These are phyloP conservation scores for Ostrea denselamellosa DNA, from an alignment of 1,140 invertebrate genomes.

Conservation along the genomic window DNA sequence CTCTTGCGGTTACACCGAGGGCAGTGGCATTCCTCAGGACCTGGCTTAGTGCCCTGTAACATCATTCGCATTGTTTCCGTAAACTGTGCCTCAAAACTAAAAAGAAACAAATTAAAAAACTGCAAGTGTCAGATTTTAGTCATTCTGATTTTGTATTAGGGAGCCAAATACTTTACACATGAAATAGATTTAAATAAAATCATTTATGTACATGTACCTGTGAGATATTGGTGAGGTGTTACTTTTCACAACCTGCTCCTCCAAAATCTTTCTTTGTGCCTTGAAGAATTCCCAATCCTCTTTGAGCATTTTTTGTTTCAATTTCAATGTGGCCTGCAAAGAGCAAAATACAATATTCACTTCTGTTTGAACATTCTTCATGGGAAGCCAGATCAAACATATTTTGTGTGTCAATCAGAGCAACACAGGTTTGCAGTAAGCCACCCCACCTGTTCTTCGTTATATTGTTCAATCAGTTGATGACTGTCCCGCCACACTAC, in stretches of 20 bases:
- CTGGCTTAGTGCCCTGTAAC: constrained; percentile 72
- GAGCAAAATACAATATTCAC: not conserved
- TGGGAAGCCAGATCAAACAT: not conserved
- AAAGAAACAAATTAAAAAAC: not conserved
- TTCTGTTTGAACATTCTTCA: not conserved
- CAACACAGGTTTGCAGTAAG: not conserved
- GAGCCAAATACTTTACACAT: no score
- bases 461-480: constrained; percentile 83
- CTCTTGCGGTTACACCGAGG: constrained; percentile 76
- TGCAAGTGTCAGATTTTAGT: no score
- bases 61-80: constrained; percentile 77
- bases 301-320: constrained; percentile 81
- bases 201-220: not conserved
- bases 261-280: constrained; percentile 80
- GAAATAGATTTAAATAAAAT: no score
- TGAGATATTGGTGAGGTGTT: constrained; percentile 63
- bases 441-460: constrained; percentile 78
- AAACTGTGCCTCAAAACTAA: constrained; percentile 73
- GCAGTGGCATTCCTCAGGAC: constrained; percentile 71
- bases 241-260: constrained; percentile 78
- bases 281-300: constrained; percentile 83
- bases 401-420: not conserved
- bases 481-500: constrained; percentile 83
- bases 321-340: constrained; percentile 79
- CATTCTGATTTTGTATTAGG: no score